Evolutionary conservation across 1,140 invertebrate species (phyloP), one percentile per base, ranked within the genome.

Genomic region (Calliopsis andreniformis): DNA sequence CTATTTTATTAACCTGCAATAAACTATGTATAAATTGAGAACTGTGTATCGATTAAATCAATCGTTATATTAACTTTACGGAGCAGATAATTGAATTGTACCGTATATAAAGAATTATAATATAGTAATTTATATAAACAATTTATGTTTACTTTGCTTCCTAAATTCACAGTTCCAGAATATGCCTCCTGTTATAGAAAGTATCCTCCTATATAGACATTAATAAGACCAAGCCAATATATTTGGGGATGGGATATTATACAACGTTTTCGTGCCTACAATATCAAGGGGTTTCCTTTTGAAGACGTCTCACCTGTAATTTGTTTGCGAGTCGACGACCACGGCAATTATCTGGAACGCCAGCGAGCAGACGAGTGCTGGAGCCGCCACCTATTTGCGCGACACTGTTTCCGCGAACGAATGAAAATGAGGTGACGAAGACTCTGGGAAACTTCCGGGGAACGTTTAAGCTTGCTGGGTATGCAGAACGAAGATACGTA

Each of bases 331-430:
- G 61, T 6, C 39, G 43, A 25, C 51, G n/a, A 67, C 51, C 59
- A 16, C 28, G 39, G 71, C 20, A 73, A 73, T 73, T 73, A 73
- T 66, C 62, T n/a, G 61, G 59, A 25, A 53, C 59, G 18, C 6
- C 35, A 25, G 35, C 32, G 32, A 18, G 58, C 12, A 30, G 28
- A n/a, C 51, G 51, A 73, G 71, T 67, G 62, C 10, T 39, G 16
- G 20, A 35, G 61, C 14, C 8, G 16, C 23, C 35, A 30, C 39
- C 71, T 73, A 73, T 73, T 73, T 73, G 62, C 71, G 62, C 51
- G 62, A 55, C 71, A 56, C 62, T 73, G 51, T 73, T 73, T 56
- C 71, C 62, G 61, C 49, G 71, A 67, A 66, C 62, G 71, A 73
- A 73, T 73, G 71, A 73, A 67, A 73, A 73, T 47, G 20, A 73